Evolutionary conservation across 2,888 invertebrate genomes (phyloP), one percentile per base, ranked within the genome.

Genomic region (Hemaris fuciformis): DNA sequence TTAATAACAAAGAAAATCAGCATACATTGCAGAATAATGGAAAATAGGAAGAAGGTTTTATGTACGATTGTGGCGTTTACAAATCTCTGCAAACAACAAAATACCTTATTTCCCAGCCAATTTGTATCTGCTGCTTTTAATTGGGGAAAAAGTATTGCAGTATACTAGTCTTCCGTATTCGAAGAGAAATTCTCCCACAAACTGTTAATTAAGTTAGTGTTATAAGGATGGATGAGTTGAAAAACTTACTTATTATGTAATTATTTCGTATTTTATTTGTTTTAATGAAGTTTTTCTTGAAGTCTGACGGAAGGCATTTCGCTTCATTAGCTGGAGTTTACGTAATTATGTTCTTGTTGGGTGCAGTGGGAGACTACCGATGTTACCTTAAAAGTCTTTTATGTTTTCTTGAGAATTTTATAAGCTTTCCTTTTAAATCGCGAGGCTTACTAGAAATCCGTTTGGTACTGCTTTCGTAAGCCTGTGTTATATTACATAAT

Each of bases 51-150:
- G n/a, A n/a, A n/a, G n/a, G n/a, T n/a, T n/a, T n/a, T n/a, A 10
- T 15, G 48, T 2, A 1, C 53, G 48, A 27, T 25, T 53, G 15
- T 53, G 25, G 27, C 27, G 15, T 53, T 8, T 31, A 18, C 31
- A 34, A n/a, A 23, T 13, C 15, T 41, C 41, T 22, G 22, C 10
- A 34, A 46, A 38, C 34, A 15, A 34, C 22, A 13, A 20, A 13
- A 20, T 31, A 2, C 4, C 13, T 60, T 34, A 57, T 57, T 74
- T 69, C 67, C 64, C 67, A 72, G 62, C 62, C 70, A 72, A 73
- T 77, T 72, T 77, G 72, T 72, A 63, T 64, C 58, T 61, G 58
- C 63, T 62, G 48, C 62, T 66, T 68, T 70, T 75, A 73, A 74
- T 73, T 68, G 72, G 62, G 60, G 64, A 64, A 68, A 72, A 70